These are phyloP conservation scores for Hippocampus abdominalis DNA, from an alignment of 2,113 vertebrate genomes.

Conservation along the genomic window DNA sequence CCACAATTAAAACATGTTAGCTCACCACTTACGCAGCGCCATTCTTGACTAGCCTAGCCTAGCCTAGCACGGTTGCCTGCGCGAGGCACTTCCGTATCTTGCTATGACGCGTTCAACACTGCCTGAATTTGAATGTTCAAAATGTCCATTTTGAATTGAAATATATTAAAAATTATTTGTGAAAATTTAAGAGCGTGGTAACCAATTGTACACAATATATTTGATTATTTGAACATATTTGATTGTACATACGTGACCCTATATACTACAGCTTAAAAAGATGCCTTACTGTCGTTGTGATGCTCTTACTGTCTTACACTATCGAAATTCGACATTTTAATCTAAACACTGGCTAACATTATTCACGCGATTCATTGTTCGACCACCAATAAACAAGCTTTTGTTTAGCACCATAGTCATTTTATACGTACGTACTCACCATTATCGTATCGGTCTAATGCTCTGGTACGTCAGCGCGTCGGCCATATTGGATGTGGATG, in stretches of 20 bases:
- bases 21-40: constrained; percentile 1
- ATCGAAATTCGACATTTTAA: neutral
- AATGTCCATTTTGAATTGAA: neutral
- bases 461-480: neutral
- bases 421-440: too few relatives aligned
- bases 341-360: neutral
- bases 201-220: neutral
- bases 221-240: neutral
- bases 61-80: constrained; percentile 3
- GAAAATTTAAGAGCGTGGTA: neutral
- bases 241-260: neutral
- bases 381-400: neutral
- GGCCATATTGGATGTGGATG: neutral
- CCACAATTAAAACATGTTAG: neutral
- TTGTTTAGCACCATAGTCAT: too few relatives aligned
- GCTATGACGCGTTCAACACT: constrained; percentile 26
- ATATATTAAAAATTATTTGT: neutral
- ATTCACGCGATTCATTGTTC: neutral
- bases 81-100: constrained; percentile 18
- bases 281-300: neutral
- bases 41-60: neutral
- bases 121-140: neutral
- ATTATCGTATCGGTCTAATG: too few relatives aligned
- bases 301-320: neutral
- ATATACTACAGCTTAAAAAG: too few relatives aligned